Percentiles rank a stretch among this genome's conserved stretches.
Evolutionary conservation across 2,113 vertebrate species (phyloP).

Genomic region (Antechinus stuartii): DNA sequence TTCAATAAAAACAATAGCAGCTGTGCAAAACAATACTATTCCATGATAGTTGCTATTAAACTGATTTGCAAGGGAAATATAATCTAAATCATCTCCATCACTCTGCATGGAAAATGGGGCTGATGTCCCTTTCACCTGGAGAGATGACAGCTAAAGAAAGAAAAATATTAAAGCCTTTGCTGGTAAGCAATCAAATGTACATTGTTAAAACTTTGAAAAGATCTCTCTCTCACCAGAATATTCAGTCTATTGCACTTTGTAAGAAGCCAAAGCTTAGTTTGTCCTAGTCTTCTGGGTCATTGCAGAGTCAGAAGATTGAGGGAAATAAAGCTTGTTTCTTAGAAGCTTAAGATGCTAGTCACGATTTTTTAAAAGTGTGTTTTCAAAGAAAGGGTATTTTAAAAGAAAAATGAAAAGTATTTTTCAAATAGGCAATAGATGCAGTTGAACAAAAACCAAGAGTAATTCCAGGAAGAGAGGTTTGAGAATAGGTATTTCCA

Average conservation of each 20-base stretch:
- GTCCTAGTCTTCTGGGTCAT: neutral
- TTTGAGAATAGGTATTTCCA: neutral
- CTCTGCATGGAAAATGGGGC: slow-evolving; percentile 40
- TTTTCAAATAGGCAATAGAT: neutral
- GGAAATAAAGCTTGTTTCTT: slow-evolving; percentile 7
- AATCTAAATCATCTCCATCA: slow-evolving; percentile 57
- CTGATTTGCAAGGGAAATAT: slow-evolving; percentile 64
- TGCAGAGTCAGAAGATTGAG: slow-evolving; percentile 13
- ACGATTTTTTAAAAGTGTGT: neutral
- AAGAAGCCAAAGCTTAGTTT: neutral
- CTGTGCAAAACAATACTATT: slow-evolving; percentile 16
- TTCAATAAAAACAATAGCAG: slow-evolving; percentile 60
- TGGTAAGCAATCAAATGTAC: neutral
- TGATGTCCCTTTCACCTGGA: slow-evolving; percentile 25
- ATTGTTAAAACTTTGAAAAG: no score
- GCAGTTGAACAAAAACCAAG: neutral
- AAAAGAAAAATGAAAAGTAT: neutral
- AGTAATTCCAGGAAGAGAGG: neutral
- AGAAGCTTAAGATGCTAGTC: neutral
- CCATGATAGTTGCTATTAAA: slow-evolving; percentile 31
- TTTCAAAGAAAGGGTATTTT: neutral
- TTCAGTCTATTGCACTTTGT: neutral
- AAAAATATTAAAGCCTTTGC: neutral
- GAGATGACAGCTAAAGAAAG: slow-evolving; percentile 20
- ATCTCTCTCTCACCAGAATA: neutral